Percentiles rank a stretch among this genome's conserved stretches.
phyloP scores from a whole-genome alignment of 2,888 invertebrate genomes.

The Ophioninae sp. region DNA sequence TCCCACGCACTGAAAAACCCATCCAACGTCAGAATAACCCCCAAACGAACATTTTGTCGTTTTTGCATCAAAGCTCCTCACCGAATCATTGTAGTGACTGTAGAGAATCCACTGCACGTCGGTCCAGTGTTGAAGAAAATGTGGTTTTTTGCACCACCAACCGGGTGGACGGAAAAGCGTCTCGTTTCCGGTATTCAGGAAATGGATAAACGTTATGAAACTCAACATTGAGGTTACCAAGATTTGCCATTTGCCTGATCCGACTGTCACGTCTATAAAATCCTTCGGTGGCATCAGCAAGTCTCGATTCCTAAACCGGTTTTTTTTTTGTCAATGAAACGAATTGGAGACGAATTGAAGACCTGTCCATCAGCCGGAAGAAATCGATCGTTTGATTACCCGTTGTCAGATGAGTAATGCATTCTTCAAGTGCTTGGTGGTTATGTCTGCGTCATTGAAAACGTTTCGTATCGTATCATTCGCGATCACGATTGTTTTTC shows the following conservation, averaged over 20 bases:
- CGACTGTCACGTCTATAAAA: conserved; percentile 61
- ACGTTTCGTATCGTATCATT: conserved; percentile 30
- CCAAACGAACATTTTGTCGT: neutral
- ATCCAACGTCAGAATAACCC: neutral
- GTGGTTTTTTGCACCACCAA: conserved; percentile 67
- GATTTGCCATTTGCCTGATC: conserved; percentile 65
- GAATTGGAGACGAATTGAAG: too few species aligned
- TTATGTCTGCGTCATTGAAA: conserved; percentile 28
- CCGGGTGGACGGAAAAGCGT: conserved; percentile 60
- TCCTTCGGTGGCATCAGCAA: conserved; percentile 56
- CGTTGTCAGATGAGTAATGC: conserved; percentile 35
- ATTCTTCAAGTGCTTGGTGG: conserved; percentile 24
- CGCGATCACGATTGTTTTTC: conserved; percentile 5
- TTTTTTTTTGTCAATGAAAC: neutral
- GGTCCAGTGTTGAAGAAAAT: conserved; percentile 63
- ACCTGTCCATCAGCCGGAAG: too few species aligned
- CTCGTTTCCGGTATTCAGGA: conserved; percentile 64
- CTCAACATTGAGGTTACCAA: conserved; percentile 60
- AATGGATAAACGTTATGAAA: conserved; percentile 59
- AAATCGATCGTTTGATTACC: conserved; percentile 16
- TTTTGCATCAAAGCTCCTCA: conserved; percentile 15
- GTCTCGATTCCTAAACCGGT: conserved; percentile 52
- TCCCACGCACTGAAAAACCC: conserved; percentile 56
- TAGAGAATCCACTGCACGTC: conserved; percentile 65
- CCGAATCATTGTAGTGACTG: conserved; percentile 62